Percentiles rank a stretch among this genome's conserved stretches.
Evolutionary conservation across 2,797 vertebrate species (phyloP).

Genomic region (Acanthiza pusilla): DNA sequence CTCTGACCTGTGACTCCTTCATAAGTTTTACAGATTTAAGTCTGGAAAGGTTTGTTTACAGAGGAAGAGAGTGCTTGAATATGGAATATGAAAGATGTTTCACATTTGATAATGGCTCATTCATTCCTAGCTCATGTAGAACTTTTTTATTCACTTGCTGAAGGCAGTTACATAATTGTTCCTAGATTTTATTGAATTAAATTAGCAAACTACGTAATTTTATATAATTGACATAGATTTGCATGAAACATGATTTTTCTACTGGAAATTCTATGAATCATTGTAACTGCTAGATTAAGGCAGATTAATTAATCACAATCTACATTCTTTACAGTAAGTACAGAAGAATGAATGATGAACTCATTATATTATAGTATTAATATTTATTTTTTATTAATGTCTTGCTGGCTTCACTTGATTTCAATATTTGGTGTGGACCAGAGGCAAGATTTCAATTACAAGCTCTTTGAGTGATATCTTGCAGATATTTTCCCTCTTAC

Average conservation of each 20-base stretch:
- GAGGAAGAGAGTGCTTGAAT: neutral
- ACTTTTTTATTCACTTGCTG: neutral
- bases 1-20: neutral
- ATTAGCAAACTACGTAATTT: neutral
- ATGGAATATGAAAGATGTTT: neutral
- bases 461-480: neutral
- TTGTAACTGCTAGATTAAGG: neutral
- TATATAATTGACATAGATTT: neutral
- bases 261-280: neutral
- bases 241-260: neutral
- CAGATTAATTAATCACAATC: neutral
- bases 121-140: neutral
- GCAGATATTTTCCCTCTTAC: neutral
- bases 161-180: neutral
- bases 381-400: neutral
- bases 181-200: neutral
- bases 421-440: neutral
- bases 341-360: neutral
- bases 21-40: neutral
- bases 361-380: neutral
- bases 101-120: neutral
- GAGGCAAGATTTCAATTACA: neutral
- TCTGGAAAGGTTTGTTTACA: neutral
- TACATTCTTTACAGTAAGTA: neutral
- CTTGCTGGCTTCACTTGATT: neutral